Base-by-base conservation (phyloP, 2,888 invertebrate species). In the Odontothrips loti region DNA sequence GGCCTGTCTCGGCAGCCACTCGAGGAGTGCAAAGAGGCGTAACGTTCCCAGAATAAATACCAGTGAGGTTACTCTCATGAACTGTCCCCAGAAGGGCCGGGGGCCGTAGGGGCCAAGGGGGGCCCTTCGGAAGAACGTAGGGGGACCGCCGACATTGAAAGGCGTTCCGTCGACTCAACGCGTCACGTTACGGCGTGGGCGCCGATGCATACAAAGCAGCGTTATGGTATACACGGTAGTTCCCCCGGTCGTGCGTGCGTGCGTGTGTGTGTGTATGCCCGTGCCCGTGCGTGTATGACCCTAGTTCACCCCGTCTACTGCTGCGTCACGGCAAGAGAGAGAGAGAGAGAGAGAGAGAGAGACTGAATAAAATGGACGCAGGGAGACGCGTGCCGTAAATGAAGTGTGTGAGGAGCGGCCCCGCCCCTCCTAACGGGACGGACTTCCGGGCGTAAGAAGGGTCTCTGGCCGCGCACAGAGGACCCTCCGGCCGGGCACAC, bases 121-220 rank as follows among this genome's bases (percentile, higher is more conserved):
- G n/a, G n/a, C n/a, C n/a, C n/a, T n/a, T n/a, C n/a, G n/a, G n/a
- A n/a, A n/a, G n/a, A 43, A 43, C 34, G 34, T 43, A 6, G 2
- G 34, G 34, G 34, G 34, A 43, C 34, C 34, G 34, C 3, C 34
- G 34, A 6, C 3, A 6, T 43, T 2, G 34, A 6, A 6, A 6
- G 6, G 34, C 34, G 34, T 43, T 43, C 34, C 34, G 34, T 43
- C 34, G 34, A 43, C 34, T 43, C 34, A 6, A 43, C 34, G 34
- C 34, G 34, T 43, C 34, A 43, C 34, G 34, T 43, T 43, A 43
- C 6, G 34, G 34, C 58, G 58, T 58, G 6, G 20, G 58, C 58
- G n/a, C 58, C 58, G 58, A 58, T 58, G 58, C 58, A 58, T 58
- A 58, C 58, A 58, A 58, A 58, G 58, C 58, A 58, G 58, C 58